Conservation (phyloP, 2,797 vertebrate genomes). For the Liasis olivaceus region DNA sequence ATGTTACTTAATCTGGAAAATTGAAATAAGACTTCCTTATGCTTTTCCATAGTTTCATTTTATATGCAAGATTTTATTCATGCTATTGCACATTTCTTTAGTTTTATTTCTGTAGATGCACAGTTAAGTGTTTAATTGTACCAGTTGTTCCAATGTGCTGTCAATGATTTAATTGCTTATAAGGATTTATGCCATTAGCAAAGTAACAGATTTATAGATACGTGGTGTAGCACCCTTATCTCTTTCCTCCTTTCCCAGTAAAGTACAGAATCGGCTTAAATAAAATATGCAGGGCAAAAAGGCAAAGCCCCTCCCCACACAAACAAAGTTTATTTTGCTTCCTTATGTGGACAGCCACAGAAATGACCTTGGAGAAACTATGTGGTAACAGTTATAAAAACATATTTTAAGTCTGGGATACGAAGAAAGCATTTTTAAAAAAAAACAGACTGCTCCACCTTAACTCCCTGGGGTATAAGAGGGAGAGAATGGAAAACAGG, state of each 20-base stretch:
- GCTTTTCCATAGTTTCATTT: neutral
- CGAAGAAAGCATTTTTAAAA: neutral
- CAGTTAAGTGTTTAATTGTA: neutral
- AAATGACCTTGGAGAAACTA: neutral
- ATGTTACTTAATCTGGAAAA: neutral
- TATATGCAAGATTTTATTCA: neutral
- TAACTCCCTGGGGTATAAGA: neutral
- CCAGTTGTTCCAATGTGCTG: neutral
- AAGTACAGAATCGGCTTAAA: neutral
- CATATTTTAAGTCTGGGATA: neutral
- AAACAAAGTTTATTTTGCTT: neutral
- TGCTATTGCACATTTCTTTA: neutral
- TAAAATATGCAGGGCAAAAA: neutral
- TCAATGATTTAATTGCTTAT: neutral
- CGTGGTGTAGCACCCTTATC: neutral
- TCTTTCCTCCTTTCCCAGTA: neutral
- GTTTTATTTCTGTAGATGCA: neutral
- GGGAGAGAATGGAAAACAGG: neutral
- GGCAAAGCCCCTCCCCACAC: too few species aligned
- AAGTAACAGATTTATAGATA: neutral
- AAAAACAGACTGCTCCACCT: neutral
- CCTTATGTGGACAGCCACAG: neutral
- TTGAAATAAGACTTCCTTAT: neutral
- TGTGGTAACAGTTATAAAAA: neutral
- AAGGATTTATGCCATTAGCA: neutral